Percentiles rank a stretch among this genome's conserved stretches.
Evolutionary conservation across 2,113 vertebrate genomes (phyloP).

Genomic region (Triplophysa dalaica): DNA sequence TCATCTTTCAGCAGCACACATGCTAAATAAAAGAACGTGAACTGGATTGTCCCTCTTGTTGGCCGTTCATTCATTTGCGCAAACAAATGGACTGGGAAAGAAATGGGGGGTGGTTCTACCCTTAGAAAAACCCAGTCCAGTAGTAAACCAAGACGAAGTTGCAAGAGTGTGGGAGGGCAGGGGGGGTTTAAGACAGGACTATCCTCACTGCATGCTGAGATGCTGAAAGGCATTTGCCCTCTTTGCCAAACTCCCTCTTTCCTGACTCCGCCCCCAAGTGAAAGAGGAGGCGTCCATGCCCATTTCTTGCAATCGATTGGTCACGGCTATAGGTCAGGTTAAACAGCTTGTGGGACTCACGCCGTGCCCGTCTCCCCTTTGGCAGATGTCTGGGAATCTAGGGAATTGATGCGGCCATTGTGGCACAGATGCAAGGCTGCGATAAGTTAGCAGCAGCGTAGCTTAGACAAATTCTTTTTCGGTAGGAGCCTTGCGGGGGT

Average conservation of each 20-base stretch:
- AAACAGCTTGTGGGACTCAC: constrained; percentile 56
- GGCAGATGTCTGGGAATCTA: constrained; percentile 60
- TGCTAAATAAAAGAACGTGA: constrained; percentile 53
- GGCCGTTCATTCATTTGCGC: constrained; percentile 54
- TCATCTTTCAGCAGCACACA: constrained; percentile 44
- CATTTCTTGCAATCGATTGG: constrained; percentile 60
- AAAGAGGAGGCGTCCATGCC: constrained; percentile 27
- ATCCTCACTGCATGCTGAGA: constrained; percentile 40
- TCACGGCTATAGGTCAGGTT: constrained; percentile 57
- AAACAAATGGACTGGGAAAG: constrained; percentile 51
- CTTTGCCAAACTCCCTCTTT: constrained; percentile 52
- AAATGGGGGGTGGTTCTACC: constrained; percentile 5
- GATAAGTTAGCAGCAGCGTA: constrained; percentile 1
- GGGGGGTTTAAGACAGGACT: constrained; percentile 22
- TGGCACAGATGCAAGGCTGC: constrained; percentile 23
- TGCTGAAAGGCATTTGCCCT: constrained; percentile 57
- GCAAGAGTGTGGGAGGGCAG: constrained; percentile 20
- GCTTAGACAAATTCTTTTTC: not conserved
- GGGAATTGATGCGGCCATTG: constrained; percentile 31
- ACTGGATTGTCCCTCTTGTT: constrained; percentile 52
- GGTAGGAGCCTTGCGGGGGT: not conserved
- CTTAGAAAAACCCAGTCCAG: constrained; percentile 37
- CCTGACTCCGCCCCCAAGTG: constrained; percentile 45
- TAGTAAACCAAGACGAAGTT: constrained; percentile 2
- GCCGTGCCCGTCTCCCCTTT: constrained; percentile 38